Base-by-base conservation (phyloP, 2,888 invertebrate genomes). In the Sphaerophoria taeniata region DNA sequence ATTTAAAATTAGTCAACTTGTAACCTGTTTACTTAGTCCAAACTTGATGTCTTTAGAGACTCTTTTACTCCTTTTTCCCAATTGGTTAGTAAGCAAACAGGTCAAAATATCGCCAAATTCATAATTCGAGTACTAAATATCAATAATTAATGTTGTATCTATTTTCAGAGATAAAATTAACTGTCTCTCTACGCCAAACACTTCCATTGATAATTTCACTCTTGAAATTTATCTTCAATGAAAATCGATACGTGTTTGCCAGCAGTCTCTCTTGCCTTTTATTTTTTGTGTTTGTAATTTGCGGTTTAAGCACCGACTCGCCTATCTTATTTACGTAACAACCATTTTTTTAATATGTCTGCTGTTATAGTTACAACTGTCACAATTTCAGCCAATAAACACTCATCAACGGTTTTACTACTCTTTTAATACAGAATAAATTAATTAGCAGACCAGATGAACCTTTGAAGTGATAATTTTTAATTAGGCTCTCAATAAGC, bases 371-470 rank as follows among this genome's bases (percentile, higher is more conserved):
- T 65, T 60, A 77, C 11, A 60, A 67, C 73, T 82, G 82, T 82
- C 82, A 77, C 73, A 77, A 82, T 73, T 73, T 43, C 31, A 72
- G 69, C 43, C 49, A 55, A 55, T 65, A 82, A 77, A 56, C 72
- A 82, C 77, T 61, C 77, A 82, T 82, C 82, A 77, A 72, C 53
- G 47, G 67, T 72, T 77, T 72, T 72, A 78, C 60, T 67, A 45
- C 72, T 31, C 63, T 72, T 82, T 24, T 77, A 53, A 79, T 77
- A 72, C 43, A 70, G 43, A 70, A 51, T 71, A 61, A 71, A 53
- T 24, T 24, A 24, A 24, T 65, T 14, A 36, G 47, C 63, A 56
- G 11, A 53, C 63, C 24, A 49, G 53, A 71, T 14, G 43, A 39
- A 61, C 49, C 63, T 63, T 58, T 78, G 74, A 61, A 56, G 61